phyloP scores from a whole-genome alignment of 2,113 vertebrate genomes.

The Girardinichthys multiradiatus region DNA sequence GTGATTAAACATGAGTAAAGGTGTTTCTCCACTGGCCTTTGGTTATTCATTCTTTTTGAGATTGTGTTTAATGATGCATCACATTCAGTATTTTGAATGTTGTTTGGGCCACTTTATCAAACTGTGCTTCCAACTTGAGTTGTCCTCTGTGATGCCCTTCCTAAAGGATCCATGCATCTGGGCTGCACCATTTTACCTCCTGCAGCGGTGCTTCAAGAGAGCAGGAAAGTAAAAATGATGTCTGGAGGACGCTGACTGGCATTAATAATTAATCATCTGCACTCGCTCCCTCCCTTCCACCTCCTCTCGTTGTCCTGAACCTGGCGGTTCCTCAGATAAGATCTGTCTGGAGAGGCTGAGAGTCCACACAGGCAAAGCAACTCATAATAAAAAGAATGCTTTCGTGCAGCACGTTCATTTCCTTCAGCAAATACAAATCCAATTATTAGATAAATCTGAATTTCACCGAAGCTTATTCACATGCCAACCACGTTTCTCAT shows the following conservation, averaged over 20 bases:
- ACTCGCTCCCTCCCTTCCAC: conserved; percentile 45
- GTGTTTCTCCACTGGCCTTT: conserved; percentile 24
- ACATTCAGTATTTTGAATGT: background rate
- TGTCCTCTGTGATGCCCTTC: conserved; percentile 58
- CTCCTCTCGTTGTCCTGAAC: conserved; percentile 45
- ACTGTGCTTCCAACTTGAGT: background rate
- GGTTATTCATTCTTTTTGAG: conserved; percentile 43
- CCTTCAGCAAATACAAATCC: conserved; percentile 68
- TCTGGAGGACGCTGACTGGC: conserved; percentile 69
- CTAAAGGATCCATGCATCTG: conserved; percentile 56
- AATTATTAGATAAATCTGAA: conserved; percentile 68
- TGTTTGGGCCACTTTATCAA: background rate
- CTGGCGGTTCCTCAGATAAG: conserved; percentile 47
- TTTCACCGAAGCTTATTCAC: conserved; percentile 37
- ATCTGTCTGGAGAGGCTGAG: conserved; percentile 51
- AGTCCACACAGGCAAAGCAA: conserved; percentile 22
- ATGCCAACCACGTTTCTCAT: conserved; percentile 44
- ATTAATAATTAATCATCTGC: conserved; percentile 77
- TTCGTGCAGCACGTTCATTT: background rate
- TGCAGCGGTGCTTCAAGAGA: conserved; percentile 46
- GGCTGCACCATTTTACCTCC: conserved; percentile 57
- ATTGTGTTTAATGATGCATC: conserved; percentile 30
- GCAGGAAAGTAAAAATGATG: conserved; percentile 62
- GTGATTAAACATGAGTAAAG: conserved; percentile 25
- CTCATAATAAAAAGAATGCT: conserved; percentile 35